Conservation (phyloP, 2,113 vertebrate species). For the Agelaius tricolor region DNA sequence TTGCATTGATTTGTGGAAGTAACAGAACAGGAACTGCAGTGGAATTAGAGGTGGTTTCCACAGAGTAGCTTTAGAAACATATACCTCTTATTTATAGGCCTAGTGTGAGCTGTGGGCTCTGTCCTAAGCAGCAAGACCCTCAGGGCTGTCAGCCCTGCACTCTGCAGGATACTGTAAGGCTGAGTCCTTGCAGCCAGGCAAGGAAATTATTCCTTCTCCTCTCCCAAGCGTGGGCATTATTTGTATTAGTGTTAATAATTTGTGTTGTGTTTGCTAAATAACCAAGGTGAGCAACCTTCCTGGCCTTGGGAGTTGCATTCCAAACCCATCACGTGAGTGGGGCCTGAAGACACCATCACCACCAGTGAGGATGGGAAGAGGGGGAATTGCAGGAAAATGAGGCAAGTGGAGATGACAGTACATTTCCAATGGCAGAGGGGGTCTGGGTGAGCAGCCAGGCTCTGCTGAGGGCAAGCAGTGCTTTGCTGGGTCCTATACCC, state of each 20-base stretch:
- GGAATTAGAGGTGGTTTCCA: not conserved
- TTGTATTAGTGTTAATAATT: slow-evolving; percentile 64
- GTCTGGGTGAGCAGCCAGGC: not conserved
- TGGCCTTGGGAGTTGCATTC: slow-evolving; percentile 1
- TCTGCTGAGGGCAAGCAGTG: not conserved
- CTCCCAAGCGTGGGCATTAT: not conserved
- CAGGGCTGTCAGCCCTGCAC: not conserved
- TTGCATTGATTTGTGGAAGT: slow-evolving; percentile 6
- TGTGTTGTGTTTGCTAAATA: slow-evolving; percentile 6
- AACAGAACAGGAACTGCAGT: not conserved
- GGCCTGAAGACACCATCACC: not conserved
- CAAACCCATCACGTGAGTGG: not conserved
- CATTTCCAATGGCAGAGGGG: not conserved
- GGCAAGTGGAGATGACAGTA: not conserved
- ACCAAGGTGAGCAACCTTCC: not conserved
- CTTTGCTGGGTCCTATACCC: not conserved
- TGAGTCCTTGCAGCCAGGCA: not conserved
- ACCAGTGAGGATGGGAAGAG: not conserved
- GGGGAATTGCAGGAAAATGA: not conserved
- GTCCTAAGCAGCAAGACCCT: not conserved
- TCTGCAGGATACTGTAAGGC: not conserved
- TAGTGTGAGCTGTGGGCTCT: not conserved
- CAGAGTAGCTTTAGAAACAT: not conserved
- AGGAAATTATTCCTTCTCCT: not conserved
- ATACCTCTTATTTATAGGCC: not conserved